Evolutionary conservation across 1,140 invertebrate species (phyloP).

Genomic region (Teleogryllus occipitalis): DNA sequence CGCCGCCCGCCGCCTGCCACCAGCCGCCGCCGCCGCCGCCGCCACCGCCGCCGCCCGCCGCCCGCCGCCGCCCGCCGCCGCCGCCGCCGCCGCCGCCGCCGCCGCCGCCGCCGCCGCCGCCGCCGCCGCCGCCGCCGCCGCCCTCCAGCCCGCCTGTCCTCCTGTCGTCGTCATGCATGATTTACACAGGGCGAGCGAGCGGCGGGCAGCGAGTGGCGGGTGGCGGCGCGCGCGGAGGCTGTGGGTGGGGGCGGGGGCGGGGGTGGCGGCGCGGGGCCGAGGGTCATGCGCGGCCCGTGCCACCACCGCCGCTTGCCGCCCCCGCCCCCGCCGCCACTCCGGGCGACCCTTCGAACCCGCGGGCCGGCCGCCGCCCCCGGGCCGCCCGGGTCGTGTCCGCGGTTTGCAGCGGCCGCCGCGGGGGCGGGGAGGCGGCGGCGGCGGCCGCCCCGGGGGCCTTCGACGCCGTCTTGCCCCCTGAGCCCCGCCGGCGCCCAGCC

Average conservation of each 20-base stretch:
- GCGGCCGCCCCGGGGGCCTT: not conserved
- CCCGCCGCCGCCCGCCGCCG: too few species aligned
- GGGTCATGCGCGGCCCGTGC: not conserved
- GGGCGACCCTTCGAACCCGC: not conserved
- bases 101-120: too few species aligned
- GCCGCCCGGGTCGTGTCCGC: not conserved
- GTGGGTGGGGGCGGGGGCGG: too few species aligned
- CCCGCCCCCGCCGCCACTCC: too few species aligned
- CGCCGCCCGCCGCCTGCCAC: too few species aligned
- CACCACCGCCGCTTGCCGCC: too few species aligned
- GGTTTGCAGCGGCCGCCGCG: not conserved
- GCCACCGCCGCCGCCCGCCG: not conserved
- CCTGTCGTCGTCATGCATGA: slow-evolving; percentile 3
- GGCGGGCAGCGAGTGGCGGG: not conserved
- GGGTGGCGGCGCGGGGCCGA: not conserved
- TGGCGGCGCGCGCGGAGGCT: not conserved
- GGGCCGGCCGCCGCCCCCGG: too few species aligned
- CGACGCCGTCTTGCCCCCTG: not conserved
- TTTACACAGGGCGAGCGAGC: not conserved
- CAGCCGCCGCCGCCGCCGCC: too few species aligned
- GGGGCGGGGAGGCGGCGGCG: too few species aligned
- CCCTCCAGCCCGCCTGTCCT: not conserved
- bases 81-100: too few species aligned
- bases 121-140: too few species aligned
- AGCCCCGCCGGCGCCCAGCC: not conserved